phyloP scores from a whole-genome alignment of 2,888 invertebrate genomes.

The Tethea ocularis region DNA sequence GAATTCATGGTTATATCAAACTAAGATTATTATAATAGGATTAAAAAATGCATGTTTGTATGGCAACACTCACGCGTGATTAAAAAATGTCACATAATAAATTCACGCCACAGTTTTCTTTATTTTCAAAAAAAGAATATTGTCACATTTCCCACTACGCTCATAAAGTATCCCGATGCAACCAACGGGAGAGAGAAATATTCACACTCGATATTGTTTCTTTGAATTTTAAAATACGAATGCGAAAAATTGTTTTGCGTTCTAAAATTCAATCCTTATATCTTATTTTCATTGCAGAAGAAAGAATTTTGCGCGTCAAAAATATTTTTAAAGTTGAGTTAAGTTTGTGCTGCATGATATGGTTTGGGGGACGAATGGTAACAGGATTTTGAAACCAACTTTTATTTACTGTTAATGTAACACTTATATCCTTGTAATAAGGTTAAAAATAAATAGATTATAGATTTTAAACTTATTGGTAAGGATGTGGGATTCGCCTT shows the following conservation, averaged over 20 bases:
- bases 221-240: conserved; percentile 74
- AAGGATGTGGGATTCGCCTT: conserved; percentile 32
- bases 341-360: conserved; percentile 45
- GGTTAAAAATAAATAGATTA: conserved; percentile 20
- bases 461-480: conserved; percentile 24
- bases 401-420: conserved; percentile 17
- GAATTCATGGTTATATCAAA: background rate
- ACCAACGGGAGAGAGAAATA: conserved; percentile 47
- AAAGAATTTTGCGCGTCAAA: conserved; percentile 42
- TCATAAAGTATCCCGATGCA: conserved; percentile 72
- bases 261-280: conserved; percentile 34
- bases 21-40: conserved; percentile 16
- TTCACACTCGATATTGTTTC: conserved; percentile 79
- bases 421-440: conserved; percentile 26
- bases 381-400: conserved; percentile 48
- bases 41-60: conserved; percentile 47
- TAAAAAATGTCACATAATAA: conserved; percentile 38
- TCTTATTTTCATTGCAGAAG: conserved; percentile 39
- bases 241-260: conserved; percentile 25
- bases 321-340: conserved; percentile 23
- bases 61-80: conserved; percentile 52
- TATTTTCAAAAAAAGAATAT: conserved; percentile 58
- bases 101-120: conserved; percentile 52
- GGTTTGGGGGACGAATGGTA: conserved; percentile 53
- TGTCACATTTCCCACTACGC: conserved; percentile 74